Base-by-base conservation (phyloP, 2,888 invertebrate genomes). In the Gasteruption jaculator region DNA sequence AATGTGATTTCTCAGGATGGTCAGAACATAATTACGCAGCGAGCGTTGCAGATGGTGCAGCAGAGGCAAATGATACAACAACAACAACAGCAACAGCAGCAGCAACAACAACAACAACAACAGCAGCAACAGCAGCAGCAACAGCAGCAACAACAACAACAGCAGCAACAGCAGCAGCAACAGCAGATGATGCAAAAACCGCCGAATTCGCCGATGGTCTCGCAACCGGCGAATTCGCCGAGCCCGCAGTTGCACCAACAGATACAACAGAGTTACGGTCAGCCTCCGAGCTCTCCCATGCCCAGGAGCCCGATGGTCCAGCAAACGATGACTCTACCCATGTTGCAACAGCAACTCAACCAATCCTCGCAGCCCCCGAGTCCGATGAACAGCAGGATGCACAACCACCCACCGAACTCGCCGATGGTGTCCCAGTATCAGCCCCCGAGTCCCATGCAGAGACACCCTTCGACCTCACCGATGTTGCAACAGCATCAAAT, bases 271-370 rank as follows among this genome's bases (percentile, higher is more conserved):
- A 65, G 60, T 45, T 67, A 68, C 29, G 71, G 66, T 8, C 73
- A 73, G 54, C 75, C 76, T 10, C 76, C 77, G 6, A 75, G 71
- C 38, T 77, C 77, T 7, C 78, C 74, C 3, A 68, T 73, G 62
- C 66, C 72, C 5, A 61, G 68, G 3, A 71, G 71, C 43, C 71
- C 71, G 2, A 69, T 70, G 58, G 61, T 72, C 3, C 70, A 71
- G 19, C 71, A 68, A 21, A 65, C 70, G 1, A 69, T 71, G 59
- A 69, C 69, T n/a, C 71, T 72, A 3, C 72, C 73, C 1, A 73
- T 72, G 71, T 56, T 71, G 8, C 70, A 71, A 24, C 70, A 70
- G 24, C 69, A 70, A 25, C 46, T 68, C 12, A 68, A 60, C 43
- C 63, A 60, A 35, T 63, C 61, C 8, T 69, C 70, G 3, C 71